phyloP scores from a whole-genome alignment of 2,113 vertebrate genomes.

The Catharus bicknelli region DNA sequence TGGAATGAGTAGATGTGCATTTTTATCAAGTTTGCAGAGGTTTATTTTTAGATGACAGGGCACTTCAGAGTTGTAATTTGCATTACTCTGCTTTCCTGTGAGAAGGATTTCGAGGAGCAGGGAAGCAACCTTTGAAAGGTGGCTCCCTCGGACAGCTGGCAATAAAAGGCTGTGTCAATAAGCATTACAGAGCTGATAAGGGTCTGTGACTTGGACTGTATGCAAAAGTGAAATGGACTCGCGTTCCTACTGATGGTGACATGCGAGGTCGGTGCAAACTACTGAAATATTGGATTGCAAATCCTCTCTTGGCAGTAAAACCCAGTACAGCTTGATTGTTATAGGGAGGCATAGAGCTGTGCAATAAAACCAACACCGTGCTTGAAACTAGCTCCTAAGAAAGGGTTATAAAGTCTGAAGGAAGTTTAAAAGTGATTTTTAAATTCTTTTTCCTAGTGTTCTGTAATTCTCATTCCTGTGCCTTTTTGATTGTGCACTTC shows the following conservation, averaged over 20 bases:
- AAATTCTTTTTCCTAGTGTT: not conserved
- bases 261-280: conserved; percentile 15
- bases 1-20: not conserved
- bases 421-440: not conserved
- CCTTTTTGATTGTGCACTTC: not conserved
- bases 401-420: not conserved
- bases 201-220: not conserved
- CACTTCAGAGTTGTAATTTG: not conserved
- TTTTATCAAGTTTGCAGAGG: not conserved
- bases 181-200: not conserved
- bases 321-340: not conserved
- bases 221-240: conserved; percentile 13
- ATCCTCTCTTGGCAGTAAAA: not conserved
- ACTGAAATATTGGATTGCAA: not conserved
- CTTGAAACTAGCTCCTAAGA: not conserved
- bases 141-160: not conserved
- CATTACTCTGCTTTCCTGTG: not conserved
- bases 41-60: not conserved
- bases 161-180: not conserved
- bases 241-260: not conserved
- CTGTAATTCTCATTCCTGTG: not conserved
- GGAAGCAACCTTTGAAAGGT: conserved; percentile 34
- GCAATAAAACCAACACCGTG: not conserved
- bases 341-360: not conserved
- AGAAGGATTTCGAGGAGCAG: not conserved